Evolutionary conservation across 2,797 vertebrate species (phyloP), one percentile per base, ranked within the genome.

Genomic region (Valencia hispanica): DNA sequence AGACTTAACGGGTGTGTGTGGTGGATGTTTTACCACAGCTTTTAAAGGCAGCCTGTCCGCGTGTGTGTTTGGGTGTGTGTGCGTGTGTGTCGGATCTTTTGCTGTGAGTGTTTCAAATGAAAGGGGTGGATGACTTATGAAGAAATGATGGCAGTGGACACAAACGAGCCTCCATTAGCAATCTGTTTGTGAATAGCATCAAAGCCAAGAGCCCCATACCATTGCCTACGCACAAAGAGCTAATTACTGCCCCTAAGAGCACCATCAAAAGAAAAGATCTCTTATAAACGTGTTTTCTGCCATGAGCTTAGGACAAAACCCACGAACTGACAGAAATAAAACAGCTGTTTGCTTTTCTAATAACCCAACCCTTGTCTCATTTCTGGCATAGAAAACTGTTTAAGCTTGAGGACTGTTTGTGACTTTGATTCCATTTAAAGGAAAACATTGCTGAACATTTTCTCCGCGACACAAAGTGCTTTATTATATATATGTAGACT

Each of bases 141-240:
- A 88, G 82, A 86, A 88, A 88, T 84, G 85, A 86, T 91, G 85
- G 68, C 79, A 81, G 76, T 78, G 81, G 84, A 92, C 88, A 84
- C 87, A 92, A 93, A 90, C 57, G 22, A 11, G 20, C 85, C 85
- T 90, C 93, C 92, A 93, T 94, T 94, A 94, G 90, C 84, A 75
- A 79, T 88, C 83, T 85, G 77, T 81, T 83, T 70, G 87, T 81
- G 79, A 89, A 87, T 72, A 83, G 81, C 83, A 87, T 79, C 27
- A 70, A 80, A 90, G 90, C 82, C 86, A 75, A 88, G 70, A 84
- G 77, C 68, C 71, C 69, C 75, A 43, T 78, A 77, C 72, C 81
- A 90, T 89, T 87, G 89, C 83, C 86, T 83, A 27, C 83, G 71
- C 88, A 91, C 84, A 91, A 84, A 88, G 88, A 88, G 85, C 78